Conservation (phyloP, 2,113 vertebrate species). For the Hemiprocne comata region DNA sequence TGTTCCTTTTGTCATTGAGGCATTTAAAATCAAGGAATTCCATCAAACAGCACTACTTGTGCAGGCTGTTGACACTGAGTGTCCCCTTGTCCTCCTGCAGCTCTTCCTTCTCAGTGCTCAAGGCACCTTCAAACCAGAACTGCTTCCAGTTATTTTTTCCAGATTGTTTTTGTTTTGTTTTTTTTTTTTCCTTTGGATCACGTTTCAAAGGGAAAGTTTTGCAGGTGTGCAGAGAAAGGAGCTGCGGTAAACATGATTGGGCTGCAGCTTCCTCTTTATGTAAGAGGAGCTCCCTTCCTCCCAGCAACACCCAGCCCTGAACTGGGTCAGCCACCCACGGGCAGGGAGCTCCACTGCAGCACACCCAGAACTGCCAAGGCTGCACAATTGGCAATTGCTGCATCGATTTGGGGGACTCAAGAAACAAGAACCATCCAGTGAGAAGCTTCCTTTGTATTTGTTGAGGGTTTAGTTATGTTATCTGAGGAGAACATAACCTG, state of each 20-base stretch:
- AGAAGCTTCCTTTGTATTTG: no score
- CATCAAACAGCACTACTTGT: background rate
- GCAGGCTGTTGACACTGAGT: accelerated
- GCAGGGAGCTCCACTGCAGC: background rate
- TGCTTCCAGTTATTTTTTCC: no score
- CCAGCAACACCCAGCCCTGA: background rate
- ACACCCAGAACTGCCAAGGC: background rate
- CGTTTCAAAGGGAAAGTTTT: background rate
- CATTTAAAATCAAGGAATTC: background rate
- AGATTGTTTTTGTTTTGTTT: background rate
- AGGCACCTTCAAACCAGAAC: background rate
- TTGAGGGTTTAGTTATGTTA: no score
- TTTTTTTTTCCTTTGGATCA: background rate
- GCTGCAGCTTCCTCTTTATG: background rate
- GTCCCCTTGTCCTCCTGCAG: background rate
- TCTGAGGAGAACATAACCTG: accelerated
- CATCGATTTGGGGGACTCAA: accelerated
- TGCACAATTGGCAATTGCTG: no score
- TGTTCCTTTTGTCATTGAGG: background rate
- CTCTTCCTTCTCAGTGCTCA: background rate
- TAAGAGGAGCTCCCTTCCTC: background rate
- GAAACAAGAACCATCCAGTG: background rate
- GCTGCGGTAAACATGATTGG: background rate
- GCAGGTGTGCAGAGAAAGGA: background rate
- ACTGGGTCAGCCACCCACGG: accelerated